Evolutionary conservation across 2,113 vertebrate genomes (phyloP).

Genomic region (Scalopus aquaticus): DNA sequence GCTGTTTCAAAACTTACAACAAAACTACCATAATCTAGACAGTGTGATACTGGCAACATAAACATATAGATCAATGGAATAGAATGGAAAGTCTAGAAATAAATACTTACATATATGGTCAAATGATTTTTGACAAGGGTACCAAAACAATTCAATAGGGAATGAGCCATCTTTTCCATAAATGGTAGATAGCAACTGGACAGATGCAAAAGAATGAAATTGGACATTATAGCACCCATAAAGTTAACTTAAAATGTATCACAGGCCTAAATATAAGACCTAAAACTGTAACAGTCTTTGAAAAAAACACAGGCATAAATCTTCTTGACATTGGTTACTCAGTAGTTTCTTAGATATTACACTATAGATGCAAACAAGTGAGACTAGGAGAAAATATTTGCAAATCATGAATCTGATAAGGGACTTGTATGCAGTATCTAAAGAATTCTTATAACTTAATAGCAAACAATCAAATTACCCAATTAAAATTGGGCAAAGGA

Average conservation of each 20-base stretch:
- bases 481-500: constrained; percentile 10
- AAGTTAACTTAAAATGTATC: constrained; percentile 28
- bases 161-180: background rate
- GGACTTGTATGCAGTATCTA: background rate
- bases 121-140: background rate
- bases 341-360: background rate
- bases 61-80: background rate
- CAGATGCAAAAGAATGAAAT: background rate
- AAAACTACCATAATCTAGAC: background rate
- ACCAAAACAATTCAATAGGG: background rate
- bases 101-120: background rate
- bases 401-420: background rate
- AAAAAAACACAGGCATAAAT: background rate
- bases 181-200: background rate
- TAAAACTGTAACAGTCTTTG: background rate
- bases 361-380: background rate
- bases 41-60: background rate
- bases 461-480: background rate
- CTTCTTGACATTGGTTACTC: background rate
- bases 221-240: background rate
- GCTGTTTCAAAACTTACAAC: background rate
- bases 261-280: background rate
- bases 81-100: background rate
- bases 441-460: background rate
- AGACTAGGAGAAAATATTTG: background rate